phyloP scores from a whole-genome alignment of 1,140 invertebrate species.

The Zaprionus taronus region DNA sequence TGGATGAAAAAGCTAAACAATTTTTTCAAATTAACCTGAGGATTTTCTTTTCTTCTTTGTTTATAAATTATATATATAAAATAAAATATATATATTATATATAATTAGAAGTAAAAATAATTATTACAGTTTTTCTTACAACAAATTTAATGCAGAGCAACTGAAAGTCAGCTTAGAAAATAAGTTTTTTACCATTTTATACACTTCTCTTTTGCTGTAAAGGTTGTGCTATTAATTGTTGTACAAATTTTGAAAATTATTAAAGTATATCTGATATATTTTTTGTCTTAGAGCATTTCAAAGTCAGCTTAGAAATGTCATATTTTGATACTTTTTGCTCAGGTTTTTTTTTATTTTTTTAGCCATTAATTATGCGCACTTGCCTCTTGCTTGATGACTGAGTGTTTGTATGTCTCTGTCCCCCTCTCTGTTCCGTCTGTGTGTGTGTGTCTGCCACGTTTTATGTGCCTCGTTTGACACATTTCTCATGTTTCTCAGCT shows the following conservation, averaged over 20 bases:
- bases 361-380: constrained; percentile 64
- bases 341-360: constrained; percentile 35
- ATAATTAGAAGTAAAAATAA: no score
- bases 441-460: constrained; percentile 22
- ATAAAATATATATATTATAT: no score
- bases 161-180: no score
- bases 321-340: constrained; percentile 2
- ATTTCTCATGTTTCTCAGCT: constrained; percentile 25
- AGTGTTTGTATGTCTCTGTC: constrained; percentile 9
- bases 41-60: no score
- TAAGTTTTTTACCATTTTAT: no score
- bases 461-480: constrained; percentile 41
- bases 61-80: no score
- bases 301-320: neutral
- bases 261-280: neutral
- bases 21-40: no score
- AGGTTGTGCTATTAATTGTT: no score
- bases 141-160: no score
- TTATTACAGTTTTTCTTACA: no score
- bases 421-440: constrained; percentile 1
- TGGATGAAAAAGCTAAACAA: neutral
- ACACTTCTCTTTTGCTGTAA: no score
- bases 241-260: no score
- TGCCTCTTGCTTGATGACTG: constrained; percentile 8
- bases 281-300: neutral